A percentile compares a stretch with the other conserved stretches of the same genome.
Conservation (phyloP, 2,797 vertebrate genomes). For the Triplophysa yarkandensis region DNA sequence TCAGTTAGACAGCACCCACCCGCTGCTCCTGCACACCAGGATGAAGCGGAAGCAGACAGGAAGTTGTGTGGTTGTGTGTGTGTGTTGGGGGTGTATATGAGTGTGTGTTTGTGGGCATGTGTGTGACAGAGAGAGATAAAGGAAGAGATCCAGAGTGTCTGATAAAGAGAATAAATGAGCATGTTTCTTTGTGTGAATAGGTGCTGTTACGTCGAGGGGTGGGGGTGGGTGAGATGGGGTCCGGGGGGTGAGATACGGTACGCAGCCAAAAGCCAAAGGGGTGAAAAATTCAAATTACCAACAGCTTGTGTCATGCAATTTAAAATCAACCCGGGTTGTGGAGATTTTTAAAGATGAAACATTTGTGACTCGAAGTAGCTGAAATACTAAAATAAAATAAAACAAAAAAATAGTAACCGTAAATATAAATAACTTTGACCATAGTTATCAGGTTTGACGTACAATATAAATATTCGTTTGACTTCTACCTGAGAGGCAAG, state of each 20-base stretch:
- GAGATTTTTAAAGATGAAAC: neutral
- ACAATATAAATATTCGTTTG: too few species aligned
- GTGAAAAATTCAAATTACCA: conserved; percentile 9
- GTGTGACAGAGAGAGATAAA: conserved; percentile 14
- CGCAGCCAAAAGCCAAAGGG: neutral
- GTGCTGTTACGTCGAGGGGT: neutral
- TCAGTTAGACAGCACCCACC: conserved; percentile 58
- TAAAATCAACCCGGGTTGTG: neutral
- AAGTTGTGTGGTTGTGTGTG: conserved; percentile 34
- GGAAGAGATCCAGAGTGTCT: conserved; percentile 26
- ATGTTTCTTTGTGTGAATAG: conserved; percentile 8
- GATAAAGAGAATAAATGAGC: conserved; percentile 37
- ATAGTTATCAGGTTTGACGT: neutral
- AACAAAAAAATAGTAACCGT: too few species aligned
- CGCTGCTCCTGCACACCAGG: conserved; percentile 34
- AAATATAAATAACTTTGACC: neutral
- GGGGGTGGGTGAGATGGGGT: neutral
- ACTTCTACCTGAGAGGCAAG: too few species aligned
- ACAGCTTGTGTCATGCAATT: neutral
- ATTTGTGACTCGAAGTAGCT: too few species aligned
- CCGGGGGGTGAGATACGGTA: neutral
- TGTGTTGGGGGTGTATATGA: neutral
- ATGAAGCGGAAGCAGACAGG: conserved; percentile 31
- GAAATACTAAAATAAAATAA: too few species aligned
- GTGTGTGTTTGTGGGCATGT: conserved; percentile 8